Conservation (phyloP, 2,888 invertebrate genomes). For the Smittia aterrima region DNA sequence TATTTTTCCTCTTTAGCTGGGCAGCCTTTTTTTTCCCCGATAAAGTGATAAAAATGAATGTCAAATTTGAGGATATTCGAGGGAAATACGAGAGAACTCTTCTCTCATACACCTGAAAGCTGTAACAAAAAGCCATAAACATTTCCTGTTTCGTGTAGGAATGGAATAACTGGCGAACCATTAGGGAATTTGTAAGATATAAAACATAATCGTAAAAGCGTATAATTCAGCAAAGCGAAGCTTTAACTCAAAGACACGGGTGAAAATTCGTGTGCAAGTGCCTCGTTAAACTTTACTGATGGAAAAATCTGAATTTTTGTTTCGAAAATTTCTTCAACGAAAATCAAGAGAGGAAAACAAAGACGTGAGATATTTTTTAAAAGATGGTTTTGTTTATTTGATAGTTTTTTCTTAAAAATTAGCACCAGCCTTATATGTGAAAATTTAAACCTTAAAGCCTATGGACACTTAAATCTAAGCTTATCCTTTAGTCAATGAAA, state of each 20-base stretch:
- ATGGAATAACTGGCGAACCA: conserved; percentile 13
- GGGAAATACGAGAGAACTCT: not conserved
- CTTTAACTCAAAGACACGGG: conserved; percentile 22
- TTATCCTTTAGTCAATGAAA: not conserved
- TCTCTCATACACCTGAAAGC: conserved; percentile 2
- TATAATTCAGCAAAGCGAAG: conserved; percentile 20
- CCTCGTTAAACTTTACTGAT: not conserved
- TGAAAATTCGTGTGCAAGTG: conserved; percentile 4
- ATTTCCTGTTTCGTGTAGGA: conserved; percentile 33
- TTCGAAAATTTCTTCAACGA: not conserved
- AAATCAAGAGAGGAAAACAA: not conserved
- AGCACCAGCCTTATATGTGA: conserved; percentile 40
- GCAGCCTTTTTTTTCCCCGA: conserved; percentile 9
- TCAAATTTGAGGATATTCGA: conserved; percentile 10
- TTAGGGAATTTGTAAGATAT: conserved; percentile 38
- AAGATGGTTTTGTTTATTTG: conserved; percentile 33
- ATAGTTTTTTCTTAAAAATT: conserved; percentile 37
- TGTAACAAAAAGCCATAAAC: conserved; percentile 22
- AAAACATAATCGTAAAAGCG: conserved; percentile 38
- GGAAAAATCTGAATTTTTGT: not conserved
- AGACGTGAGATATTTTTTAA: conserved; percentile 4
- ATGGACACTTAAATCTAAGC: not conserved
- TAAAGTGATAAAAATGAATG: conserved; percentile 36
- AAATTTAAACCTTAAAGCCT: conserved; percentile 4
- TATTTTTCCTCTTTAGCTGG: not conserved